These are phyloP conservation scores for Drosophila kanekoi DNA, from an alignment of 2,888 invertebrate species.

Conservation along the genomic window DNA sequence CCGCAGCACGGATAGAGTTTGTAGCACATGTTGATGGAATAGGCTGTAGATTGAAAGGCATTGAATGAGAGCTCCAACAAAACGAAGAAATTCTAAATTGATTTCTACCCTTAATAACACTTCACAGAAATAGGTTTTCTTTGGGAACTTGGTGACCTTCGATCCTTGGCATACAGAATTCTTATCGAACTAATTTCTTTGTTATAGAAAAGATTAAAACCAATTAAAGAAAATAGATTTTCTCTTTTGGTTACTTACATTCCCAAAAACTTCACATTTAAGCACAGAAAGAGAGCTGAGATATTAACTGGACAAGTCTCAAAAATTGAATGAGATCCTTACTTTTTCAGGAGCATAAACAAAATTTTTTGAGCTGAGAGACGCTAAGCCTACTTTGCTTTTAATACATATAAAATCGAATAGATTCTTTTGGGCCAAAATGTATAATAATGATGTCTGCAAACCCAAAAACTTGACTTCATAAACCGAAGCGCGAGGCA, in stretches of 20 bases:
- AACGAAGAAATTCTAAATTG: too few relatives aligned
- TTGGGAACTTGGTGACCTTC: neutral
- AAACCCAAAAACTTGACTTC: too few relatives aligned
- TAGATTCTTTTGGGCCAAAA: too few relatives aligned
- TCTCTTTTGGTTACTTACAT: neutral
- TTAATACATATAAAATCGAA: neutral
- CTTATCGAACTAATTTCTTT: neutral
- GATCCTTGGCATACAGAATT: neutral
- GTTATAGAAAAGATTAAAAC: neutral
- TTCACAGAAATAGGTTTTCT: slow-evolving; percentile 12
- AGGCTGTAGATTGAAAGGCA: neutral
- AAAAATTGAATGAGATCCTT: neutral
- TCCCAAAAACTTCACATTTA: slow-evolving; percentile 1
- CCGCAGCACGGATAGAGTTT: slow-evolving; percentile 13
- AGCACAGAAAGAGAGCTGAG: neutral
- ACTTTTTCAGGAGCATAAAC: too few relatives aligned
- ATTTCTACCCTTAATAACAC: neutral
- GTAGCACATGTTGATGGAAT: slow-evolving; percentile 7
- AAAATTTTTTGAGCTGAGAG: neutral
- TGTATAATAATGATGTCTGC: too few relatives aligned
- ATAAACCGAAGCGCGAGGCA: too few relatives aligned
- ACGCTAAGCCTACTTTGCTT: neutral
- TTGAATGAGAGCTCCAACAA: too few relatives aligned
- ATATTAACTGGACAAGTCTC: slow-evolving; percentile 7
- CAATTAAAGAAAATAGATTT: neutral